phyloP scores from a whole-genome alignment of 2,888 invertebrate genomes.

The Dryobotodes eremita region DNA sequence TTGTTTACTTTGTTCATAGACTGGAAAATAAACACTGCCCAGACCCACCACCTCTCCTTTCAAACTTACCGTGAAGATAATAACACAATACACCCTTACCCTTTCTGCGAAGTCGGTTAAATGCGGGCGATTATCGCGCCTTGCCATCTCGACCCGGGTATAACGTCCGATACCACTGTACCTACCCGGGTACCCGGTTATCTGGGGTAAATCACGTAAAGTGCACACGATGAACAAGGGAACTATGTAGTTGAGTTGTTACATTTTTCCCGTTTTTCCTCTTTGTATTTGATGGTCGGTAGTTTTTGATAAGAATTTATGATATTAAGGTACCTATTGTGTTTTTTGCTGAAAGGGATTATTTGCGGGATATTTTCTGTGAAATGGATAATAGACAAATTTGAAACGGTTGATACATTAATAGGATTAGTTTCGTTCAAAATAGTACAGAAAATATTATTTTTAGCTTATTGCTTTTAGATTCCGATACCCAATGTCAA shows the following conservation, averaged over 20 bases:
- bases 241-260: conserved; percentile 59
- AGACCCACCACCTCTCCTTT: background rate
- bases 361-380: conserved; percentile 3
- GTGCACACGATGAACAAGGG: conserved; percentile 62
- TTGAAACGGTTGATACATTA: conserved; percentile 10
- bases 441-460: background rate
- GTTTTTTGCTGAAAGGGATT: conserved; percentile 22
- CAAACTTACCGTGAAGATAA: conserved; percentile 43
- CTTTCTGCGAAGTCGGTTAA: conserved; percentile 48
- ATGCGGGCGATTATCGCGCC: conserved; percentile 62
- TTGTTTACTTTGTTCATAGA: background rate
- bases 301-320: conserved; percentile 62
- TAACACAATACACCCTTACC: conserved; percentile 43
- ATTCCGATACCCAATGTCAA: background rate
- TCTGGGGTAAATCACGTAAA: conserved; percentile 61
- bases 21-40: background rate
- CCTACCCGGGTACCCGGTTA: conserved; percentile 54
- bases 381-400: conserved; percentile 2
- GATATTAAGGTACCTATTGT: conserved; percentile 41
- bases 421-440: conserved; percentile 4
- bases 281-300: conserved; percentile 45
- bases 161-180: conserved; percentile 57
- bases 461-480: background rate
- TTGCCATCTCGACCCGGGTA: conserved; percentile 60
- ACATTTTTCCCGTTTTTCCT: conserved; percentile 38